A percentile compares a stretch with the other conserved stretches of the same genome.
Conservation (phyloP, 2,888 invertebrate genomes). For the Conistra vaccinii region DNA sequence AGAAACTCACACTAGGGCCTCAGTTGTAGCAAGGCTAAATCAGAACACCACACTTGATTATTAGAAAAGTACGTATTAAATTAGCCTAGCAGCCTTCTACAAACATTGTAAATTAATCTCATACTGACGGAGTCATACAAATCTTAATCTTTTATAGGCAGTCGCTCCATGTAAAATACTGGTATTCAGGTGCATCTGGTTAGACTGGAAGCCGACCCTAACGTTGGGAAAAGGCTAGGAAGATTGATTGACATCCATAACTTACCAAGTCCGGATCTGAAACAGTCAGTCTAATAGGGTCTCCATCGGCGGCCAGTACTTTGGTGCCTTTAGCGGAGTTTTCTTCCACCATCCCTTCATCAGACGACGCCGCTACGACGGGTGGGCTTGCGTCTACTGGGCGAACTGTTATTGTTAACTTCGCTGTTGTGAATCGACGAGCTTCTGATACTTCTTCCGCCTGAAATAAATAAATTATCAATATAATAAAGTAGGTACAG, state of each 20-base stretch:
- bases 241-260: too few species aligned
- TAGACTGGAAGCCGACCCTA: too few species aligned
- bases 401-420: slow-evolving; percentile 94
- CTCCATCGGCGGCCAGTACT: slow-evolving; percentile 92
- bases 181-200: too few species aligned
- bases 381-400: slow-evolving; percentile 97
- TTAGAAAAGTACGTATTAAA: background rate
- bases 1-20: too few species aligned
- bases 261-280: slow-evolving; percentile 96
- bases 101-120: background rate
- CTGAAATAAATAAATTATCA: slow-evolving; percentile 77
- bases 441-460: slow-evolving; percentile 96
- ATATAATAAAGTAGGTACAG: too few species aligned
- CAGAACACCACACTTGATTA: too few species aligned
- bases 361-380: slow-evolving; percentile 93
- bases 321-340: slow-evolving; percentile 96
- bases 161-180: too few species aligned
- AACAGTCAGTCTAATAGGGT: slow-evolving; percentile 94
- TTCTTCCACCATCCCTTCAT: slow-evolving; percentile 95
- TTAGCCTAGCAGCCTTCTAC: background rate
- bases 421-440: slow-evolving; percentile 95
- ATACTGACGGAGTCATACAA: too few species aligned
- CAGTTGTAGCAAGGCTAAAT: background rate
- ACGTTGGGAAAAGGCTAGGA: too few species aligned
- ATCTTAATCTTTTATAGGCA: background rate